phyloP scores from a whole-genome alignment of 2,888 invertebrate genomes.

The Luffia ferchaultella region DNA sequence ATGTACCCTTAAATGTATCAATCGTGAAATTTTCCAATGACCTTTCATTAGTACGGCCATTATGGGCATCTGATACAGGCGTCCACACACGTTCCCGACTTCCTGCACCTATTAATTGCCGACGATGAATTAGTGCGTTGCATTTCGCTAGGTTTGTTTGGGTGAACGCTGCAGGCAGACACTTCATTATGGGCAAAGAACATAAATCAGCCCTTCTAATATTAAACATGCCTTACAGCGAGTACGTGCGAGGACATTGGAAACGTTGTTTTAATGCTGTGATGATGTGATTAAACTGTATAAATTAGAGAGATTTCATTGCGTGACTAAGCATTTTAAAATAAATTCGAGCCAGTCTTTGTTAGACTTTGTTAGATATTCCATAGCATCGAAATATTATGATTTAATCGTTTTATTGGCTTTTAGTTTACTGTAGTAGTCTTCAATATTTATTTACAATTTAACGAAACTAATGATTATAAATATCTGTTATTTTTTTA shows the following conservation, averaged over 20 bases:
- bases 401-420: no score
- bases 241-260: background rate
- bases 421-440: no score
- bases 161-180: constrained; percentile 28
- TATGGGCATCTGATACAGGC: background rate
- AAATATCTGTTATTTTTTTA: no score
- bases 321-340: background rate
- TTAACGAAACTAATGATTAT: no score
- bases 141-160: constrained; percentile 9
- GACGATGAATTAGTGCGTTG: constrained; percentile 8
- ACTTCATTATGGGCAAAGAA: constrained; percentile 60
- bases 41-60: background rate
- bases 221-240: constrained; percentile 58
- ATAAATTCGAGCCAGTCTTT: no score
- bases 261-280: constrained; percentile 3
- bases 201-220: constrained; percentile 68
- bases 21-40: background rate
- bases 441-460: no score
- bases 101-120: constrained; percentile 10
- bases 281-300: constrained; percentile 3
- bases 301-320: background rate
- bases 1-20: no score
- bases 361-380: no score
- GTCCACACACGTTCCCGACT: constrained; percentile 2
- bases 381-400: no score